Conservation (phyloP, 2,113 vertebrate genomes). For the Casuarius casuarius region DNA sequence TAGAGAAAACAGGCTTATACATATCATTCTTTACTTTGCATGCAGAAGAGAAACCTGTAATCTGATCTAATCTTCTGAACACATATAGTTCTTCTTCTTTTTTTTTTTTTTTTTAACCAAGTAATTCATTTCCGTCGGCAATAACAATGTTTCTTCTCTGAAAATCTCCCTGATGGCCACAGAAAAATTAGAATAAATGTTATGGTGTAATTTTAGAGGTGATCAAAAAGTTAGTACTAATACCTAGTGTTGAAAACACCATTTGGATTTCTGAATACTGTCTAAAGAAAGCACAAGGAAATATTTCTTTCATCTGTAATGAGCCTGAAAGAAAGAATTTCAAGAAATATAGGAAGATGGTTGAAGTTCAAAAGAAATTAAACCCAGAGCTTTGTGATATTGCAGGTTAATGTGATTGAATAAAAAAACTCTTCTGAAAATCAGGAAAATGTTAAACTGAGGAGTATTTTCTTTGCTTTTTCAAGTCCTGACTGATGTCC, state of each 20-base stretch:
- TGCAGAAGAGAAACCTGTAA: neutral
- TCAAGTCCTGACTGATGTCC: neutral
- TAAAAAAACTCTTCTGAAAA: neutral
- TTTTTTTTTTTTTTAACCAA: neutral
- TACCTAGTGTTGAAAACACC: neutral
- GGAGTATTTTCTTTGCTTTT: neutral
- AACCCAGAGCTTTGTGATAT: conserved; percentile 18
- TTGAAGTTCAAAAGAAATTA: conserved; percentile 50
- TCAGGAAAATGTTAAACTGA: neutral
- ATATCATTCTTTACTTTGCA: neutral
- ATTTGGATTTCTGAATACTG: conserved; percentile 27
- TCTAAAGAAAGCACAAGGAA: neutral
- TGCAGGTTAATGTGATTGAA: conserved; percentile 10
- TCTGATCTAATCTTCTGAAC: conserved; percentile 8
- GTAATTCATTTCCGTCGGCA: neutral
- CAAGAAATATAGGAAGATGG: neutral
- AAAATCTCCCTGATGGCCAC: neutral
- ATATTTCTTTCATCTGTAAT: conserved; percentile 60
- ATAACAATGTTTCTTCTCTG: neutral
- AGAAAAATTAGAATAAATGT: conserved; percentile 26
- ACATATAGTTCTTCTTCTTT: neutral
- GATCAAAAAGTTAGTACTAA: conserved; percentile 35
- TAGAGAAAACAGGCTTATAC: neutral
- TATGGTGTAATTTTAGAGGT: conserved; percentile 29
- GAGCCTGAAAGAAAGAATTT: neutral